Base-by-base conservation (phyloP, 2,113 vertebrate genomes). In the Vulpes vulpes region DNA sequence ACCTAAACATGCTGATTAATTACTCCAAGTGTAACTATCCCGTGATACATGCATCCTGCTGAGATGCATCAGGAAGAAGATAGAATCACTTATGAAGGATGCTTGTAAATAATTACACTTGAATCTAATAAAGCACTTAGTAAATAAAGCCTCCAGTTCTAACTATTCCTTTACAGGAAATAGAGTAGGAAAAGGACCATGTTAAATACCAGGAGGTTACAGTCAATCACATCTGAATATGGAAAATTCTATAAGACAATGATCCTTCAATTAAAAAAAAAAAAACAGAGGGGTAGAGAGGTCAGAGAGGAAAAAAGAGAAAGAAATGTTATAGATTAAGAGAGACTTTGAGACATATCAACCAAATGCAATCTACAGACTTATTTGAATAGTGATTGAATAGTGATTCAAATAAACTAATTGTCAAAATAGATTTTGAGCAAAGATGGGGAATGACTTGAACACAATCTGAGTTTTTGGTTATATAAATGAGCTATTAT, bases 341-440 rank as follows among this genome's bases (percentile, higher is more conserved):
- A 55, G 25, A 83, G 55, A 78, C 5, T 82, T 53, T 82, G 25
- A 83, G 59, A 51, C 4, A 23, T 53, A 35, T 78, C 9, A 95
- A 76, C 64, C 8, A 73, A 92, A 74, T 65, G 0, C 3, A 60
- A n/a, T 32, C 2, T 60, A 27, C 32, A 91, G 59, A 59, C 6
- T 19, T 76, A 23, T 60, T 74, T 60, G 53, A 96, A 92, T 27
- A 62, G 19, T 0, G 6, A 92, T 74, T 60, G 53, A 96, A 92
- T 27, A 62, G 19, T 0, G 6, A 92, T 76, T 78, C 14, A 69
- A 78, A 49, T 76, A 92, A 96, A 65, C 25, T 3, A 67, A 22
- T 27, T 87, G 23, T 78, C 60, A 82, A 94, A 60, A 88, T 60
- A 82, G 87, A 76, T 94, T 82, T 59, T 87, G 14, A 96, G 51